Evolutionary conservation across 2,888 invertebrate genomes (phyloP).

Genomic region (Chouioia cunea): DNA sequence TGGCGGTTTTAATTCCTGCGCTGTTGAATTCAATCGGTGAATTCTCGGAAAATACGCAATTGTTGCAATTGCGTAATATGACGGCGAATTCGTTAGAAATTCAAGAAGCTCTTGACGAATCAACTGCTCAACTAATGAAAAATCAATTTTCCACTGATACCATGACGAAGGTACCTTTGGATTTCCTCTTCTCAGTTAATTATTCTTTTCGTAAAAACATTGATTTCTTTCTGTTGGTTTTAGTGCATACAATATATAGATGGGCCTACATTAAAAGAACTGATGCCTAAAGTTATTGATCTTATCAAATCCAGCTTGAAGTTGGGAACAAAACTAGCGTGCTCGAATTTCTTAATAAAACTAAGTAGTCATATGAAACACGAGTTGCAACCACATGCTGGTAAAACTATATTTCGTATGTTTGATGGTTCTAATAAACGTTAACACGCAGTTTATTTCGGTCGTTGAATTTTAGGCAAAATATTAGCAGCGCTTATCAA

Average conservation of each 20-base stretch:
- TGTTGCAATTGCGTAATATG: conserved; percentile 79
- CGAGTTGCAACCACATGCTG: conserved; percentile 74
- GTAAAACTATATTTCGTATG: conserved; percentile 54
- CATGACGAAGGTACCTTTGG: conserved; percentile 77
- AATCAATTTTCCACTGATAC: conserved; percentile 91
- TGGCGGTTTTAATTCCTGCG: conserved; percentile 85
- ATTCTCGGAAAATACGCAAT: conserved; percentile 74
- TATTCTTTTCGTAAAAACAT: conserved; percentile 34
- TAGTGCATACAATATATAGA: conserved; percentile 81
- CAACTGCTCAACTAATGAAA: conserved; percentile 84
- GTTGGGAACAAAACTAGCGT: conserved; percentile 86
- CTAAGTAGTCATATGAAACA: conserved; percentile 70
- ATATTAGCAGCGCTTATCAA: conserved; percentile 76
- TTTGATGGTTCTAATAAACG: conserved; percentile 20
- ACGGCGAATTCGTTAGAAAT: conserved; percentile 78
- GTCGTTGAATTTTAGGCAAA: conserved; percentile 69
- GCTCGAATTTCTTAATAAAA: conserved; percentile 83
- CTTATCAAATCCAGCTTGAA: conserved; percentile 84
- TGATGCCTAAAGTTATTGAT: conserved; percentile 86
- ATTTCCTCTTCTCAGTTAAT: neutral
- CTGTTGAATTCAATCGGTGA: conserved; percentile 89
- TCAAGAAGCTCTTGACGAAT: conserved; percentile 83
- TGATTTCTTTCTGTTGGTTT: conserved; percentile 30
- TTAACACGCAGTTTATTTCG: no score
- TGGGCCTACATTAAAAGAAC: conserved; percentile 80